Conservation (phyloP, 92 coral and sea anemone species). For the Micromussa lordhowensis region DNA sequence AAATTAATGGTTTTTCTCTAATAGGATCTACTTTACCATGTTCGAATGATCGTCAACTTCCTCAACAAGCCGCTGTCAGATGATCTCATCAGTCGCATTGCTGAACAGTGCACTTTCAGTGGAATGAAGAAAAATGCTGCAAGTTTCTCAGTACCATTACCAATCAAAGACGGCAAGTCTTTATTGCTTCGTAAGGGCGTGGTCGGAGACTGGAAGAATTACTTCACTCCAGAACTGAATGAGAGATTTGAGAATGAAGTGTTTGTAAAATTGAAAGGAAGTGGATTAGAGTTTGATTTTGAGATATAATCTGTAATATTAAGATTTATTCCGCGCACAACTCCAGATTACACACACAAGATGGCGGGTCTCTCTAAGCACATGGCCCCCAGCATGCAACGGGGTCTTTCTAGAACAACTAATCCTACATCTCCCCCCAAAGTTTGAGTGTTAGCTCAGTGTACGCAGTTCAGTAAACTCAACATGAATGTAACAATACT, state of each 20-base stretch:
- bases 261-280: slow-evolving; percentile 1
- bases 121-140: neutral
- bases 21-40: neutral
- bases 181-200: slow-evolving; percentile 11
- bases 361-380: no score
- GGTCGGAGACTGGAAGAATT: slow-evolving; percentile 25
- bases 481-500: no score
- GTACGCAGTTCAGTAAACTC: no score
- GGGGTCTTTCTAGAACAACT: no score
- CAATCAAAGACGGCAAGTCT: neutral
- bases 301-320: no score
- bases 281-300: slow-evolving; percentile 22
- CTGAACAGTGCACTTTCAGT: slow-evolving; percentile 1
- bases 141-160: neutral
- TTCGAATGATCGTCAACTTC: neutral
- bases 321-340: no score
- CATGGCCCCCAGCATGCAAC: no score
- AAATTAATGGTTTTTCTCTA: neutral
- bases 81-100: neutral
- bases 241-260: slow-evolving; percentile 21
- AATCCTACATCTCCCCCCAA: no score
- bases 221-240: slow-evolving; percentile 14
- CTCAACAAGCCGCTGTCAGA: neutral
- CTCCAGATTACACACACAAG: no score
- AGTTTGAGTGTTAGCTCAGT: no score